A percentile compares a stretch with the other conserved stretches of the same genome.
phyloP scores from a whole-genome alignment of 2,797 vertebrate species.

The Nasua narica region DNA sequence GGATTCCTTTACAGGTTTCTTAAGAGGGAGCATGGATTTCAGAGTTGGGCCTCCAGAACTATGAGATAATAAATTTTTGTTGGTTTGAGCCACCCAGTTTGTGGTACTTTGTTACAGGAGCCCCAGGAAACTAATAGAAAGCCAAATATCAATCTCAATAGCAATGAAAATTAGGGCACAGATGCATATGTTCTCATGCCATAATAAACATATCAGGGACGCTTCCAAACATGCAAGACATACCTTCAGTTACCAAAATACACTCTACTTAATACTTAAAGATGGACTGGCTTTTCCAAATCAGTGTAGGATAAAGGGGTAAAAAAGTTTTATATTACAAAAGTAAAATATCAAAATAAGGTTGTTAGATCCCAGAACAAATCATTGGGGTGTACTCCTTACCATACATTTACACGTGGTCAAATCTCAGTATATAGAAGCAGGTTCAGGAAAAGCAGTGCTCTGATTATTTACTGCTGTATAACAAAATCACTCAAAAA shows the following conservation, averaged over 20 bases:
- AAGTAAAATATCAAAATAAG: slow-evolving; percentile 29
- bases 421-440: background rate
- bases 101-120: background rate
- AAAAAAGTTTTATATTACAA: slow-evolving; percentile 4
- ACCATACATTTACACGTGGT: background rate
- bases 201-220: background rate
- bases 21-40: background rate
- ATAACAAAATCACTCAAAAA: slow-evolving; percentile 16
- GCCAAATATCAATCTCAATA: background rate
- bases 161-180: background rate
- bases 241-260: slow-evolving; percentile 27
- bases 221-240: background rate
- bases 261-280: background rate
- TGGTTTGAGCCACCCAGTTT: background rate
- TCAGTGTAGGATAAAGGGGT: background rate
- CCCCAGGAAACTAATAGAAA: background rate
- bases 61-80: background rate
- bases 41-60: background rate
- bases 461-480: background rate
- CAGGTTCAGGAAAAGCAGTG: background rate
- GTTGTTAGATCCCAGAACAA: background rate
- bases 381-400: background rate
- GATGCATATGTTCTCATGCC: background rate
- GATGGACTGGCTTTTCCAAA: slow-evolving; percentile 20
- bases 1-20: background rate